These are phyloP conservation scores for Diadema setosum DNA, from an alignment of 35 echinoderm and acorn worm genomes.

Conservation along the genomic window DNA sequence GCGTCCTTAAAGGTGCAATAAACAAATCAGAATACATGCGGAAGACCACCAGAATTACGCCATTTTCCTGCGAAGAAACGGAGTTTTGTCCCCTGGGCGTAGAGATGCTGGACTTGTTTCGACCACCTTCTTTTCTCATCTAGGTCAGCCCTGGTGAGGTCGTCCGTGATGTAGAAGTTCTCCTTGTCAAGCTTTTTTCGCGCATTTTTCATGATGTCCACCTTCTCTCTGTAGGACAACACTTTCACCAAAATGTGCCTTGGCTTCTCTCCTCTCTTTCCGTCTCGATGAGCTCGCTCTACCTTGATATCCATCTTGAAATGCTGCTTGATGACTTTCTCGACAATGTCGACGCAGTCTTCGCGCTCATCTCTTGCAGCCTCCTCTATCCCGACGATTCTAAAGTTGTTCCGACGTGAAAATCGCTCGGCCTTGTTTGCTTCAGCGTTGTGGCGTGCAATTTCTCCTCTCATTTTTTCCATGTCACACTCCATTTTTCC, in stretches of 20 bases:
- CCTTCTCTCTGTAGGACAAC: slow-evolving; percentile 10
- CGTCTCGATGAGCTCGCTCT: slow-evolving; percentile 34
- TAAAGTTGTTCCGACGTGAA: background rate
- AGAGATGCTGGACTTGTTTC: background rate
- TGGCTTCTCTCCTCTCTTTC: background rate
- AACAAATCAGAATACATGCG: too few relatives aligned
- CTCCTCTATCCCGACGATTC: background rate
- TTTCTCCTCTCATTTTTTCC: background rate
- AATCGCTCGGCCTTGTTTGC: background rate
- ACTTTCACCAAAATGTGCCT: slow-evolving; percentile 12
- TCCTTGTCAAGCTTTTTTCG: background rate
- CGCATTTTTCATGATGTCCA: background rate
- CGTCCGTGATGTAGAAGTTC: slow-evolving; percentile 5
- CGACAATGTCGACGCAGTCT: background rate
- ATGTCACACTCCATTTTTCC: background rate
- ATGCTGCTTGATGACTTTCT: background rate
- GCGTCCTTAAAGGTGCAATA: too few relatives aligned
- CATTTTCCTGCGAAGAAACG: slow-evolving; percentile 38
- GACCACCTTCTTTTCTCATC: slow-evolving; percentile 32
- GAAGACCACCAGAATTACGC: too few relatives aligned
- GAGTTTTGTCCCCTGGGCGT: slow-evolving; percentile 18
- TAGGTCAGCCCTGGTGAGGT: slow-evolving; percentile 35
- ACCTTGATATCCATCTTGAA: background rate
- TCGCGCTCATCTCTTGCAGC: background rate
- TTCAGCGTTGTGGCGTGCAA: background rate